phyloP scores from a whole-genome alignment of 1,140 invertebrate genomes.

The Zaprionus ghesquierei region DNA sequence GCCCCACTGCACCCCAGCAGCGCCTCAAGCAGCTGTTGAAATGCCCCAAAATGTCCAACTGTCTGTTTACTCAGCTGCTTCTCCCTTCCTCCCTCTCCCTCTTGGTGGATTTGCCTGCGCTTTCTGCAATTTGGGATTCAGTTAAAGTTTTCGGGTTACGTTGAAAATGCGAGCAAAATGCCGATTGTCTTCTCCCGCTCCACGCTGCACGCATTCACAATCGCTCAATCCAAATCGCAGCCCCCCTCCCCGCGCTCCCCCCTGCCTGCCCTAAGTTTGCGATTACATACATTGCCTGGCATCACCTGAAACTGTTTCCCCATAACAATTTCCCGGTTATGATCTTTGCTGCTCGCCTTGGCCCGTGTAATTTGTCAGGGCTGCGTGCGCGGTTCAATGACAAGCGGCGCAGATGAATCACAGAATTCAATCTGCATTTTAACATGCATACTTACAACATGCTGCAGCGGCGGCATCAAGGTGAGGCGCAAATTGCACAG shows the following conservation, averaged over 20 bases:
- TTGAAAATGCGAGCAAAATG: constrained; percentile 49
- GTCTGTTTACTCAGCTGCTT: constrained; percentile 4
- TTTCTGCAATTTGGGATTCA: constrained; percentile 34
- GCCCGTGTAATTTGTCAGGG: constrained; percentile 61
- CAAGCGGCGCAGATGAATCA: constrained; percentile 60
- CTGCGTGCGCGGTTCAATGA: constrained; percentile 47
- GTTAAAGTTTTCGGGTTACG: constrained; percentile 22
- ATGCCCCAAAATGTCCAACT: constrained; percentile 26
- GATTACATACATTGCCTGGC: constrained; percentile 23
- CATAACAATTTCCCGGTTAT: constrained; percentile 64
- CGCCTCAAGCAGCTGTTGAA: constrained; percentile 19
- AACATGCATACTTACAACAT: constrained; percentile 74
- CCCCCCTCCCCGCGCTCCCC: background rate
- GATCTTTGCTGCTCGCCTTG: constrained; percentile 50
- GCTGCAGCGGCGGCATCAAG: constrained; percentile 8
- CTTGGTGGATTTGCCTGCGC: background rate
- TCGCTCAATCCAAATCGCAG: background rate
- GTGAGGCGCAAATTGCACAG: constrained; percentile 6
- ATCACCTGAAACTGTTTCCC: constrained; percentile 29
- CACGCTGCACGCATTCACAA: constrained; percentile 15
- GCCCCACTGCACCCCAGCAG: constrained; percentile 39
- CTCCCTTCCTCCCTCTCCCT: background rate
- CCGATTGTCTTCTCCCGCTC: constrained; percentile 27
- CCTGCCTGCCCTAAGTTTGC: background rate
- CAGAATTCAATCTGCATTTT: constrained; percentile 72